Evolutionary conservation across 2,797 vertebrate genomes (phyloP).

Genomic region (Catamblyrhynchus diadema): DNA sequence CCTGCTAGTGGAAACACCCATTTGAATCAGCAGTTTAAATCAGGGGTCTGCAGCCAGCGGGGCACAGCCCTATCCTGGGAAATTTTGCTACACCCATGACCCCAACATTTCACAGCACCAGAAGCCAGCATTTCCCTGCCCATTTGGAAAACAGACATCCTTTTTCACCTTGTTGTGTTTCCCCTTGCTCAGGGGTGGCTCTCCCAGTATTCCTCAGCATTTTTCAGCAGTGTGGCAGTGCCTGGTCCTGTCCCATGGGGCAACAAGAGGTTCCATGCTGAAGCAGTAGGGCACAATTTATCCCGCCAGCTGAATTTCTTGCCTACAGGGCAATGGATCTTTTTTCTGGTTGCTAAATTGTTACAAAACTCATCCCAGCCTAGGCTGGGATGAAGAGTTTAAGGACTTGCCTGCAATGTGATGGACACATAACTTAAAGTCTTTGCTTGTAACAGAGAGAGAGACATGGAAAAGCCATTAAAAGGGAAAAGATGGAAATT

Average conservation of each 20-base stretch:
- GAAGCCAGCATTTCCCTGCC: background rate
- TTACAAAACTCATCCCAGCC: background rate
- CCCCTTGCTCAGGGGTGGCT: background rate
- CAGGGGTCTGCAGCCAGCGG: background rate
- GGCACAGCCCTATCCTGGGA: background rate
- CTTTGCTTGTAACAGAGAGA: background rate
- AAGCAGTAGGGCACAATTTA: background rate
- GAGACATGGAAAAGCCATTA: background rate
- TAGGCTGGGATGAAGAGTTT: background rate
- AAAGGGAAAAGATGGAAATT: background rate
- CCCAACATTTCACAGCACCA: background rate
- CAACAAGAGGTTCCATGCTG: background rate
- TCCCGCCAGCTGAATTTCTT: background rate
- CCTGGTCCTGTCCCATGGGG: accelerated
- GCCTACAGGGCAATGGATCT: background rate
- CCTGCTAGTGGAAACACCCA: background rate
- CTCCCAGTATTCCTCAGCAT: background rate
- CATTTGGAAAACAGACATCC: background rate
- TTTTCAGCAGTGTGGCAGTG: background rate
- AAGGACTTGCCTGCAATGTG: background rate
- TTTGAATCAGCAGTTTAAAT: background rate
- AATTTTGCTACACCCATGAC: background rate
- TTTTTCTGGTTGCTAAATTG: background rate
- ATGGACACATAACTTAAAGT: background rate
- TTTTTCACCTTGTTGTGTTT: background rate